Evolutionary conservation across 1,140 invertebrate genomes (phyloP).

Genomic region (Drosophila insularis): DNA sequence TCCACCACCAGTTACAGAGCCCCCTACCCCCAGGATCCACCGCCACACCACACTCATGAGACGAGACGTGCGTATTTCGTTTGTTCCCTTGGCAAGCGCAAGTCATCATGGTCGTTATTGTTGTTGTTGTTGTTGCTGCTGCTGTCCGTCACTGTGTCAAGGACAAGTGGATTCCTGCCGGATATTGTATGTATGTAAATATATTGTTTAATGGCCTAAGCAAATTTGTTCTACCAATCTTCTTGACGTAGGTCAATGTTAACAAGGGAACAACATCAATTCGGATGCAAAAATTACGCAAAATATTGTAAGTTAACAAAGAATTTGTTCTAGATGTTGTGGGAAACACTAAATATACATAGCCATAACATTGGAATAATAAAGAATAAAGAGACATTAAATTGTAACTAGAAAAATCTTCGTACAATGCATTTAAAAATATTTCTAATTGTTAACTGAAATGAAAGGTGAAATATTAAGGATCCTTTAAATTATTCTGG

Average conservation of each 20-base stretch:
- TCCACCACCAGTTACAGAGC: background rate
- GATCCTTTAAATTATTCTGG: too few relatives aligned
- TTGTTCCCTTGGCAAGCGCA: conserved; percentile 53
- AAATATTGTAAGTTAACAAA: too few relatives aligned
- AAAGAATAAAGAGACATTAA: too few relatives aligned
- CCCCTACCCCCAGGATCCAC: too few relatives aligned
- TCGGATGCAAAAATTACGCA: background rate
- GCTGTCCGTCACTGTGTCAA: conserved; percentile 71
- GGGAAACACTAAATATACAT: too few relatives aligned
- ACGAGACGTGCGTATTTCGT: background rate
- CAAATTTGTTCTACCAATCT: background rate
- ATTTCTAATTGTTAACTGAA: too few relatives aligned
- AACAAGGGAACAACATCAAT: background rate
- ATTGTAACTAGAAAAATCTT: too few relatives aligned
- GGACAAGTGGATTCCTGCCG: conserved; percentile 70
- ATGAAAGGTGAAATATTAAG: too few relatives aligned
- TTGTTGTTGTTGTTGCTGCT: conserved; percentile 33
- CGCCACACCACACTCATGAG: background rate
- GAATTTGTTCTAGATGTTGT: too few relatives aligned
- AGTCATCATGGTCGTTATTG: conserved; percentile 61
- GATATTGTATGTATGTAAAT: conserved; percentile 1
- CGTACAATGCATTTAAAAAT: too few relatives aligned
- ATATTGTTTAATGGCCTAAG: conserved; percentile 25
- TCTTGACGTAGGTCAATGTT: conserved; percentile 7
- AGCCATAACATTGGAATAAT: too few relatives aligned